phyloP scores from a whole-genome alignment of 2,888 invertebrate species.

The Orthosia gothica region DNA sequence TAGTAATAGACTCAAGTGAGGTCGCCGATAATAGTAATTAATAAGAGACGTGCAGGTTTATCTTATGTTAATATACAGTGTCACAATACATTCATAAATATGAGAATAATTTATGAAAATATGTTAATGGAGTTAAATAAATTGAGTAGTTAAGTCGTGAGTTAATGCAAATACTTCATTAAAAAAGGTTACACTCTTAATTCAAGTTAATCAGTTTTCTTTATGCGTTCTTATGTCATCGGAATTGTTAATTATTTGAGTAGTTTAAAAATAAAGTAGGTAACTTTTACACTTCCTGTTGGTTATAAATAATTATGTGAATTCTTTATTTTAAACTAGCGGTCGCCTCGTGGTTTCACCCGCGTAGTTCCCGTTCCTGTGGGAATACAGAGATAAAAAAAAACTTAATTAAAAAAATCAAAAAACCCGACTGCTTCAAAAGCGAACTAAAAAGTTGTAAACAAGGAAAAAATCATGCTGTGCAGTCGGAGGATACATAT shows the following conservation, averaged over 20 bases:
- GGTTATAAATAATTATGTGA: too few species aligned
- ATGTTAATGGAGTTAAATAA: constrained; percentile 34
- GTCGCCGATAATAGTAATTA: not conserved
- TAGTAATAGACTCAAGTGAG: not conserved
- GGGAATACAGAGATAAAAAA: too few species aligned
- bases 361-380: too few species aligned
- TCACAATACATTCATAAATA: not conserved
- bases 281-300: constrained; percentile 1
- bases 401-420: too few species aligned
- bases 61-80: not conserved
- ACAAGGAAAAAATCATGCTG: too few species aligned
- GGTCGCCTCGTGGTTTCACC: too few species aligned
- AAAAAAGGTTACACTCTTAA: constrained; percentile 38
- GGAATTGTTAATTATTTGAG: not conserved
- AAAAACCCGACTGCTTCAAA: too few species aligned
- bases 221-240: constrained; percentile 31
- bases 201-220: constrained; percentile 28
- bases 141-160: constrained; percentile 26
- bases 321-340: constrained; percentile 1
- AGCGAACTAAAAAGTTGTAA: too few species aligned
- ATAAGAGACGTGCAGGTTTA: not conserved
- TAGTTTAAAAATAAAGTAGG: constrained; percentile 3
- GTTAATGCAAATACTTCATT: constrained; percentile 27
- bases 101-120: not conserved
- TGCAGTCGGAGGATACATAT: too few species aligned